Evolutionary conservation across 2,113 vertebrate genomes (phyloP), one percentile per base, ranked within the genome.

Genomic region (Sander lucioperca): DNA sequence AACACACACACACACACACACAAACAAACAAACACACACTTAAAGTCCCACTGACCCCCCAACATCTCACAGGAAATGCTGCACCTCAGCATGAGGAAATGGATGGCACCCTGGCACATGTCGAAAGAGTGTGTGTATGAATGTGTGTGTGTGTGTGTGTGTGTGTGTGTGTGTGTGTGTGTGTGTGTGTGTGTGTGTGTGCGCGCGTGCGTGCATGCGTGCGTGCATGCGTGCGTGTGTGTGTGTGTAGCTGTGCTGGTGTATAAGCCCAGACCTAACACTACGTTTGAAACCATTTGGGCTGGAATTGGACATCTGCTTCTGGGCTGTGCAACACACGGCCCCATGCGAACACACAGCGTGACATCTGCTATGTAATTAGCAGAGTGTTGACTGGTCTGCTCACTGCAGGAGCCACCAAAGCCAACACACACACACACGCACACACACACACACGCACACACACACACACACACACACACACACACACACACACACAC

Each of bases 91-190:
- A 89, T 91, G 90, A 94, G 94, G 94, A 94, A 94, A 89, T 94
- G 82, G 89, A 93, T 92, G 93, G 90, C 92, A 94, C 92, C 90
- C 91, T 94, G 94, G 92, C 92, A 94, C 93, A 93, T 94, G 94
- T 93, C 91, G 62, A 93, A 94, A 92, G 90, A 75, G 65, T 13
- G 77, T 12, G 71, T 68, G 77, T n/a, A n/a, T n/a, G n/a, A n/a
- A n/a, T 77, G 77, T 19, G 77, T 77, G 77, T 23, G 21, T 56
- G 45, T 66, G 33, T 33, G 54, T 69, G 73, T 14, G 71, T 21
- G 65, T n/a, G 63, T 39, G 51, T 48, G 53, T 48, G 63, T 58
- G 72, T 62, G 72, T 64, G 71, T 77, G 80, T 64, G 72, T 82
- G 78, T 19, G 77, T 19, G 77, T 77, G 77, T 23, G 21, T 56